Conservation (phyloP, 92 coral and sea anemone species). For the Actinostola sp. region DNA sequence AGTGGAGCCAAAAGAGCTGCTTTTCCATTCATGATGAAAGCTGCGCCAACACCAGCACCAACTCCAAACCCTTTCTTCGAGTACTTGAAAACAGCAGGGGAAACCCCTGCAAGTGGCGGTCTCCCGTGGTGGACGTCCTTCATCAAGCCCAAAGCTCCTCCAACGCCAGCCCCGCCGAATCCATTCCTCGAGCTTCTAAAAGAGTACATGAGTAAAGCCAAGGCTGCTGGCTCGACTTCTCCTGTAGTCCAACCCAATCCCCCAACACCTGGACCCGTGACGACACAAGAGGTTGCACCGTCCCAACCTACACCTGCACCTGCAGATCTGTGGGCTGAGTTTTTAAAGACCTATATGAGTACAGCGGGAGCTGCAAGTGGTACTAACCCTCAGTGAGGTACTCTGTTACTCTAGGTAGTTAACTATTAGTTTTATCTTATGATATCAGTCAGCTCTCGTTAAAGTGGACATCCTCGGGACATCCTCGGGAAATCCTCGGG, state of each 20-base stretch:
- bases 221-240: not conserved
- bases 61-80: conserved; percentile 19
- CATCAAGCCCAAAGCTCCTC: conserved; percentile 19
- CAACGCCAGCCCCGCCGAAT: conserved; percentile 17
- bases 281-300: not conserved
- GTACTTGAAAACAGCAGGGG: not conserved
- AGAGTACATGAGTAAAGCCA: not conserved
- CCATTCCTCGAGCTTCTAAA: conserved; percentile 17
- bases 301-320: not conserved
- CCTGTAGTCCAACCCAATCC: not conserved
- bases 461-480: no score
- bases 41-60: conserved; percentile 9
- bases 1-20: no score
- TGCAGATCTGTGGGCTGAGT: conserved; percentile 25
- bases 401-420: no score
- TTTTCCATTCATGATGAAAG: not conserved
- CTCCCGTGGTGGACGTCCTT: conserved; percentile 25
- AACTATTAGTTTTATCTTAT: no score
- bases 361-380: conserved; percentile 30
- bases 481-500: no score
- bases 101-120: not conserved
- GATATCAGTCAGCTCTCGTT: no score
- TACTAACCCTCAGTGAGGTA: not conserved
- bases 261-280: not conserved
- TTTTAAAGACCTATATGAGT: conserved; percentile 20